Evolutionary conservation across 2,797 vertebrate species (phyloP).

Genomic region (Stomatorhinus walkeri): DNA sequence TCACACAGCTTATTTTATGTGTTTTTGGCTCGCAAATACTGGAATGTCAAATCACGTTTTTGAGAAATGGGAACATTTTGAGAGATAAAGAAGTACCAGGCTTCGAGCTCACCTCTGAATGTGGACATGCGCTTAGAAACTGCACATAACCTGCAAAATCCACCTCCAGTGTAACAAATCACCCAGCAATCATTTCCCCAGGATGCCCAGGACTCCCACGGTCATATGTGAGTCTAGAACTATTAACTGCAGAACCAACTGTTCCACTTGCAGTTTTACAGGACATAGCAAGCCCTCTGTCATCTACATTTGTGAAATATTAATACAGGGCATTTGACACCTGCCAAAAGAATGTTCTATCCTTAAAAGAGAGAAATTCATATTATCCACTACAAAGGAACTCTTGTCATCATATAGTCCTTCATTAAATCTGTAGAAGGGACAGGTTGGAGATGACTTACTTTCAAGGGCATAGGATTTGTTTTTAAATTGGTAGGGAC

Average conservation of each 20-base stretch:
- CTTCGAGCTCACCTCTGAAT: neutral
- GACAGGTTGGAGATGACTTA: neutral
- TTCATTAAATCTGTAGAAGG: constrained; percentile 3
- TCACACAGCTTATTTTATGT: neutral
- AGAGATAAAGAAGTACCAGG: neutral
- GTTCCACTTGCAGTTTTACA: neutral
- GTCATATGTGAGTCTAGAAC: neutral
- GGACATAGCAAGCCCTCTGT: neutral
- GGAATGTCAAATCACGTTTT: neutral
- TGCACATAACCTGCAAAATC: neutral
- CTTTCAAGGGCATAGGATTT: neutral
- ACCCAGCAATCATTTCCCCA: neutral
- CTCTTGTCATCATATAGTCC: neutral
- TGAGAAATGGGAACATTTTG: neutral
- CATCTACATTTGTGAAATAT: constrained; percentile 10
- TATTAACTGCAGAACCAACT: neutral
- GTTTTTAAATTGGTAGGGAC: neutral
- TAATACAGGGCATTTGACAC: constrained; percentile 7
- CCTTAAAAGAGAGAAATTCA: neutral
- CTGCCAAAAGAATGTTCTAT: neutral
- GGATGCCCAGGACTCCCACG: neutral
- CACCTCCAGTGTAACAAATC: neutral
- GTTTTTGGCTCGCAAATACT: neutral
- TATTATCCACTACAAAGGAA: constrained; percentile 9
- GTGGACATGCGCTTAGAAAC: neutral